These are phyloP conservation scores for Cololabis saira DNA, from an alignment of 2,113 vertebrate genomes.

Conservation along the genomic window DNA sequence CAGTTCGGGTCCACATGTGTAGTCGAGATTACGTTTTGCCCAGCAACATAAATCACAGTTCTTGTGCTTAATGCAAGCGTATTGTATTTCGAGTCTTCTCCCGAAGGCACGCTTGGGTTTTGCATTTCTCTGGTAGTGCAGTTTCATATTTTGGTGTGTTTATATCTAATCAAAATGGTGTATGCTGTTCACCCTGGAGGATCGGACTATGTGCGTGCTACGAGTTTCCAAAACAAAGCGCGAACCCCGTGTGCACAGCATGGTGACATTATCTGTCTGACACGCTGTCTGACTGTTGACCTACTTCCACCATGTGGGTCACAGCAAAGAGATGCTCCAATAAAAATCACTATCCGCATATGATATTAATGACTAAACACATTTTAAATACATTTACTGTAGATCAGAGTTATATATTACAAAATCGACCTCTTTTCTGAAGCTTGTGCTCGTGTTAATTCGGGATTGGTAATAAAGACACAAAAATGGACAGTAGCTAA, in stretches of 20 bases:
- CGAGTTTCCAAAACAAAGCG: slow-evolving; percentile 48
- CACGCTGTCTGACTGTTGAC: slow-evolving; percentile 78
- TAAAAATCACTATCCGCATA: slow-evolving; percentile 10
- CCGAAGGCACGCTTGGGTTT: not conserved
- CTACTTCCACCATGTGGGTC: slow-evolving; percentile 78
- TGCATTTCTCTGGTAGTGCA: not conserved
- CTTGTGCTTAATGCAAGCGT: slow-evolving; percentile 23
- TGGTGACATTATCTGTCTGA: slow-evolving; percentile 78
- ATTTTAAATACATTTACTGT: not conserved
- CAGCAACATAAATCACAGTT: slow-evolving; percentile 71
- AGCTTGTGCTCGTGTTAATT: slow-evolving; percentile 72
- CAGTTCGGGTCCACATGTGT: slow-evolving; percentile 76
- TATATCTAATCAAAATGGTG: not conserved
- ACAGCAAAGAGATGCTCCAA: slow-evolving; percentile 48
- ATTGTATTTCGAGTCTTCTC: slow-evolving; percentile 7
- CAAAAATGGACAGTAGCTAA: slow-evolving; percentile 50
- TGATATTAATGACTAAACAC: slow-evolving; percentile 18
- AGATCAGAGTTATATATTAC: not conserved
- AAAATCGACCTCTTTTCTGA: too few relatives aligned
- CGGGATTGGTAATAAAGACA: slow-evolving; percentile 66
- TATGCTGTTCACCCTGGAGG: not conserved
- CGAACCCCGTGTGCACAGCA: slow-evolving; percentile 61
- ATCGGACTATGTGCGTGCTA: slow-evolving; percentile 31
- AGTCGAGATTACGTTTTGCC: slow-evolving; percentile 65
- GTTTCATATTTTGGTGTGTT: not conserved